Evolutionary conservation across 2,888 invertebrate genomes (phyloP).

Genomic region (Bellardia bayeri): DNA sequence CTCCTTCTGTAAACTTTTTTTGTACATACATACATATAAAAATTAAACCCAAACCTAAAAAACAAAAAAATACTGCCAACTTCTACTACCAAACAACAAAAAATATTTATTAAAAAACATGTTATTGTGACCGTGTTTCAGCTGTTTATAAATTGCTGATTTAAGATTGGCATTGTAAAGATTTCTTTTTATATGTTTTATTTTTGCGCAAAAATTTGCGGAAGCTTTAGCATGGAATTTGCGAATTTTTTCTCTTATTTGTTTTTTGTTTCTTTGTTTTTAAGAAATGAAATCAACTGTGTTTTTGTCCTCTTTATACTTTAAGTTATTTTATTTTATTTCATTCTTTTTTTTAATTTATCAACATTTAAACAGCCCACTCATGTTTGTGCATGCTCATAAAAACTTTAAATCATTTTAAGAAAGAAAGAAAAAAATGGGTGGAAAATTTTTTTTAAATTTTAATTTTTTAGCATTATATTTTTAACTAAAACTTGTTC

Average conservation of each 20-base stretch:
- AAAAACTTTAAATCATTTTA: slow-evolving; percentile 40
- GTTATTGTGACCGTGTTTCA: slow-evolving; percentile 56
- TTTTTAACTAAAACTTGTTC: slow-evolving; percentile 28
- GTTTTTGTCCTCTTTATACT: slow-evolving; percentile 48
- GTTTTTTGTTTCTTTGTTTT: neutral
- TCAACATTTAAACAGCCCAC: slow-evolving; percentile 57
- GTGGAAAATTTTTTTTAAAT: slow-evolving; percentile 33
- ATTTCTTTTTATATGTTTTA: slow-evolving; percentile 38
- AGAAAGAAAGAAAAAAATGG: slow-evolving; percentile 25
- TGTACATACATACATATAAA: slow-evolving; percentile 59
- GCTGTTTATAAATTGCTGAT: slow-evolving; percentile 72
- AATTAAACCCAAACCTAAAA: slow-evolving; percentile 29
- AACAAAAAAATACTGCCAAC: slow-evolving; percentile 48
- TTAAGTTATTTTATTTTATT: slow-evolving; percentile 47
- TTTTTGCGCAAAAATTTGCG: slow-evolving; percentile 30
- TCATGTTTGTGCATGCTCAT: slow-evolving; percentile 62
- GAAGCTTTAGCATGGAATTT: slow-evolving; percentile 67
- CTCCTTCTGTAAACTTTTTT: slow-evolving; percentile 78
- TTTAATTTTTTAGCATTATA: slow-evolving; percentile 6
- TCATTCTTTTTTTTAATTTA: slow-evolving; percentile 35
- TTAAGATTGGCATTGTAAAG: slow-evolving; percentile 37
- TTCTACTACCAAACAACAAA: slow-evolving; percentile 55
- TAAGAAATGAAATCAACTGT: slow-evolving; percentile 26
- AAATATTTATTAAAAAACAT: slow-evolving; percentile 25
- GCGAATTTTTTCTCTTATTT: slow-evolving; percentile 13